Evolutionary conservation across 1,140 invertebrate genomes (phyloP).

Genomic region (Drosophila cardini): DNA sequence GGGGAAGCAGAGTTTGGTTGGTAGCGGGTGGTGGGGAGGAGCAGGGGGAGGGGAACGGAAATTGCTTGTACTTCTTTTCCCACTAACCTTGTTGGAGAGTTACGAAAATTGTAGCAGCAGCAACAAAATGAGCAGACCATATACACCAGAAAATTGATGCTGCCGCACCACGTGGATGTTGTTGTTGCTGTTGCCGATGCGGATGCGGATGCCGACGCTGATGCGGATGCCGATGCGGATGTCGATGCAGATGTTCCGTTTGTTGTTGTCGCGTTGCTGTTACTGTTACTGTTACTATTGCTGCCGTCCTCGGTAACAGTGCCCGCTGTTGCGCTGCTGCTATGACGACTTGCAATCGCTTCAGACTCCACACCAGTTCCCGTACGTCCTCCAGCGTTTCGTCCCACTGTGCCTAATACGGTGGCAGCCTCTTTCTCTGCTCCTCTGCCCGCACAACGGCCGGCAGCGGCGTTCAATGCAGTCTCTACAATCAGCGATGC

Average conservation of each 20-base stretch:
- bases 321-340: constrained; percentile 50
- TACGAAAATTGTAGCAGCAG: constrained; percentile 83
- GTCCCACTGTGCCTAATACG: background rate
- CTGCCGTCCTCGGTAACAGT: constrained; percentile 42
- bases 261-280: constrained; percentile 32
- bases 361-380: constrained; percentile 26
- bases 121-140: constrained; percentile 84
- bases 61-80: background rate
- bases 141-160: constrained; percentile 82
- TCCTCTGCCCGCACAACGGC: constrained; percentile 41
- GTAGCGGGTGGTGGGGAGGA: no score
- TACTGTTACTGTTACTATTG: constrained; percentile 46
- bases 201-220: constrained; percentile 28
- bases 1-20: background rate
- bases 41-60: no score
- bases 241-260: constrained; percentile 39
- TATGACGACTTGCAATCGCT: constrained; percentile 30
- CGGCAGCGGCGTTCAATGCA: constrained; percentile 57
- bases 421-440: constrained; percentile 29
- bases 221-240: constrained; percentile 34
- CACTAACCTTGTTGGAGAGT: constrained; percentile 78
- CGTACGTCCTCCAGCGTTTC: constrained; percentile 10
- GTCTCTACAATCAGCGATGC: constrained; percentile 71
- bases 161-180: constrained; percentile 79
- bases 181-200: constrained; percentile 45